Base-by-base conservation (phyloP, 2,797 vertebrate species). In the Geotria australis region DNA sequence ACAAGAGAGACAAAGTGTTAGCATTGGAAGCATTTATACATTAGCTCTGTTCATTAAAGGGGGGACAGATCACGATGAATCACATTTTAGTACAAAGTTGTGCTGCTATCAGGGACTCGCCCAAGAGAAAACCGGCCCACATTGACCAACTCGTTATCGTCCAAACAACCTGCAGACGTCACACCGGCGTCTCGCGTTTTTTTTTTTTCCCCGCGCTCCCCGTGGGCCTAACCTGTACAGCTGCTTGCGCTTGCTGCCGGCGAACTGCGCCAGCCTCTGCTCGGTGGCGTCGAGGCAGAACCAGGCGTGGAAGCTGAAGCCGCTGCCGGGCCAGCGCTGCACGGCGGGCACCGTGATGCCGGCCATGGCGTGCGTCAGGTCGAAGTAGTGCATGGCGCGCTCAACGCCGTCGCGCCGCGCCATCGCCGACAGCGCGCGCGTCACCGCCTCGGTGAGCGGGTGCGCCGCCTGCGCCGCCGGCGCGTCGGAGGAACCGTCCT, bases 251-350 rank as follows among this genome's bases (percentile, higher is more conserved):
- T 70, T 73, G 0, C 66, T 65, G 24, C 8, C 4, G 60, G 65
- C 89, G 86, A 85, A 93, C 69, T 94, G 94, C 3, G 95, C 79
- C 63, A 94, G 85, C 64, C 83, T 91, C 63, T 84, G 66, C 65
- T 71, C 73, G 0, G 66, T 65, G 57, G 76, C 70, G 12, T 79
- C 79, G 58, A 98, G 76, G 65, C 84, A 88, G 62, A 98, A 64
- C 91, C 91, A 98, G 56, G 86, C 81, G 0, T 96, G 91, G 68
- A 96, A 98, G 59, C 85, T 79, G 7, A 98, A 91, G 51, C 77
- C 73, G 0, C 72, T 67, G 1, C 86, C 86, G 0, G 81, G 80
- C 91, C 91, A 96, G 48, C 81, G 83, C 55, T 86, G 82, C 59
- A 98, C 62, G 2, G 80, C 63, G 1, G 89, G 89, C 57, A 96